Evolutionary conservation across 2,888 invertebrate genomes (phyloP), one percentile per base, ranked within the genome.

Genomic region (Hypsopygia costalis): DNA sequence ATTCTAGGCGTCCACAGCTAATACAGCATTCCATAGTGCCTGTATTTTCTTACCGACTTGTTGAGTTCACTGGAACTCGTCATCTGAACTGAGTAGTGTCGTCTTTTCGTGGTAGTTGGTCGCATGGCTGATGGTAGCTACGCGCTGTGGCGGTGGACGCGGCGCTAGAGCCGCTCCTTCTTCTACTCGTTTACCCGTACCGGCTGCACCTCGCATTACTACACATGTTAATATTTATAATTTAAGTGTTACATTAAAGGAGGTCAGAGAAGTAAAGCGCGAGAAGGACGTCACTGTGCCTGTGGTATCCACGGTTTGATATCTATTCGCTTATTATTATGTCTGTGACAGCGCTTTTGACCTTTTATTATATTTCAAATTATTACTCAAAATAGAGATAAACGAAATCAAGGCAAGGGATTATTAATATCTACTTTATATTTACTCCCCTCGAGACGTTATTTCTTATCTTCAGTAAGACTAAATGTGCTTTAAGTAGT

Each of bases 101-200:
- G 98, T 97, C 90, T 98, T 98, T 91, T 98, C 98, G 81, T 96
- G 97, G 89, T 97, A 97, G 81, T 95, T 95, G 52, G 83, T 71
- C 36, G 78, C 76, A 63, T 94, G 93, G 55, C 93, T 92, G 73
- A 95, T 95, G 61, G 95, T 95, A 25, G 95, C 92, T 41, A 95
- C 94, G 31, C 94, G 92, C 62, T 94, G 93, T 22, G 93, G 92
- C 36, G 92, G 91, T 32, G 92, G 90, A 41, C 90, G 88, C 40
- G 91, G 91, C 48, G 91, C 91, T 52, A 79, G 81, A 40, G 82
- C 80, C 33, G 82, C 79, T n/a, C 78, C 90, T 71, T 79, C 90
- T 55, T 77, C 86, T 6, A 66, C 70, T 36, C 62, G 82, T 57
- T 73, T 80, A 41, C 74, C 81, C 16, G 70, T 69, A 43, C 69